phyloP scores from a whole-genome alignment of 2,113 vertebrate species.

The Verasper variegatus region DNA sequence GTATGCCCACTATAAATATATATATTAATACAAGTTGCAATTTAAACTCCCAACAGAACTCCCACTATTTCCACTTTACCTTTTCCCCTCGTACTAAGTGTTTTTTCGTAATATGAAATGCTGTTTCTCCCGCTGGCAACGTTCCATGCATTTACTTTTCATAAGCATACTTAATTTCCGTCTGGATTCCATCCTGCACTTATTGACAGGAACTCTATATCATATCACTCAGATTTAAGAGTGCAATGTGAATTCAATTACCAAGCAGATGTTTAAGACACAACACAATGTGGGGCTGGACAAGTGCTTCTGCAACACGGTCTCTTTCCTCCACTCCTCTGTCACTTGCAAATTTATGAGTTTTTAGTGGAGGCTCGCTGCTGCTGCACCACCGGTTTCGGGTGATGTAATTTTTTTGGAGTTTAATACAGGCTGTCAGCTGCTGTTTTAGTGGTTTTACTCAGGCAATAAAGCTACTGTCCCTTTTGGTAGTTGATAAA shows the following conservation, averaged over 20 bases:
- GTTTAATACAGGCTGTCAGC: conserved; percentile 33
- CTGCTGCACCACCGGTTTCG: conserved; percentile 48
- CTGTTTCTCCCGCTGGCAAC: conserved; percentile 36
- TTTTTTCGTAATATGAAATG: conserved; percentile 47
- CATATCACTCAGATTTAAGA: conserved; percentile 70
- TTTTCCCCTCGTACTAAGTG: conserved; percentile 7
- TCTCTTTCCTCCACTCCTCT: conserved; percentile 50
- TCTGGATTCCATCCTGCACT: conserved; percentile 57
- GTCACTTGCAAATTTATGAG: conserved; percentile 69
- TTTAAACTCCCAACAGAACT: conserved; percentile 11
- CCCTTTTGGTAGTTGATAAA: conserved; percentile 19
- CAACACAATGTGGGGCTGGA: conserved; percentile 48
- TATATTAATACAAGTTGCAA: conserved; percentile 6
- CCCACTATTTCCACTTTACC: conserved; percentile 25
- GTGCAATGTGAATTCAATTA: conserved; percentile 76
- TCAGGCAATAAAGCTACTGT: conserved; percentile 23
- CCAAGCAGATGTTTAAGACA: conserved; percentile 69
- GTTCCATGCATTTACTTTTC: conserved; percentile 41
- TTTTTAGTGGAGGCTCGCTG: conserved; percentile 51
- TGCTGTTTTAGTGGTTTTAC: conserved; percentile 35
- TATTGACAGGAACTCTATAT: conserved; percentile 76
- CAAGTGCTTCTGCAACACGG: conserved; percentile 54
- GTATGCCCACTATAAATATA: conserved; percentile 46
- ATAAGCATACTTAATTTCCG: conserved; percentile 37
- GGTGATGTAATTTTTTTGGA: conserved; percentile 60